These are phyloP conservation scores for Beris chalybata DNA, from an alignment of 2,888 invertebrate species.

Conservation along the genomic window DNA sequence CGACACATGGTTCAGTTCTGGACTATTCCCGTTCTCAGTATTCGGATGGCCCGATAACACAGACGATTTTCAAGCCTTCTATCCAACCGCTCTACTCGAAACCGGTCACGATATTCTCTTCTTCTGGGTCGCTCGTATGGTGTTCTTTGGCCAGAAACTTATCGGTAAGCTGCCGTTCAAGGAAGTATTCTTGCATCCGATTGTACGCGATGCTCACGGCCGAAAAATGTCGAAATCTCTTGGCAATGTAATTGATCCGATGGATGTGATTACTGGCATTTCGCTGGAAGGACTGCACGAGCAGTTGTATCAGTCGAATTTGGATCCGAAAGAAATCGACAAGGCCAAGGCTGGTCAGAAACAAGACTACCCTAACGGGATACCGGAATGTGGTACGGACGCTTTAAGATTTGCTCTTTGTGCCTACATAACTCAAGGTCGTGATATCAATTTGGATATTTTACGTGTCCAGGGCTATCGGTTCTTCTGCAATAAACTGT, in stretches of 20 bases:
- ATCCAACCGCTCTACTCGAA: slow-evolving; percentile 90
- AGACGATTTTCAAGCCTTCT: slow-evolving; percentile 74
- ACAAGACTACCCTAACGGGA: slow-evolving; percentile 84
- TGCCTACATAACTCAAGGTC: slow-evolving; percentile 84
- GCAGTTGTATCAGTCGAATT: slow-evolving; percentile 74
- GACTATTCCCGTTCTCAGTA: slow-evolving; percentile 92
- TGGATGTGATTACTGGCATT: slow-evolving; percentile 91
- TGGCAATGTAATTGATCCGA: slow-evolving; percentile 97
- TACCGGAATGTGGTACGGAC: slow-evolving; percentile 83
- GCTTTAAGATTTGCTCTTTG: slow-evolving; percentile 78
- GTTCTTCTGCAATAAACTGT: slow-evolving; percentile 97
- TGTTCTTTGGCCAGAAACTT: slow-evolving; percentile 92
- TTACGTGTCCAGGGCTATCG: slow-evolving; percentile 90
- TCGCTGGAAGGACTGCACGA: slow-evolving; percentile 76
- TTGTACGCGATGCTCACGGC: slow-evolving; percentile 97
- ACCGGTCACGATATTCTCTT: slow-evolving; percentile 98
- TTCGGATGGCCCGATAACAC: slow-evolving; percentile 95
- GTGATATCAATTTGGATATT: slow-evolving; percentile 96
- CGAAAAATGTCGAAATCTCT: slow-evolving; percentile 99
- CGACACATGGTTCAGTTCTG: slow-evolving; percentile 99
- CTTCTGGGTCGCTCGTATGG: slow-evolving; percentile 99
- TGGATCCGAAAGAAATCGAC: slow-evolving; percentile 81
- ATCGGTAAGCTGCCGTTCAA: slow-evolving; percentile 89
- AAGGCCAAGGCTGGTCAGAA: slow-evolving; percentile 74
- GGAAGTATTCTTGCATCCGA: slow-evolving; percentile 92